These are phyloP conservation scores for Cantharis flavilabris DNA, from an alignment of 2,888 invertebrate genomes.

Conservation along the genomic window DNA sequence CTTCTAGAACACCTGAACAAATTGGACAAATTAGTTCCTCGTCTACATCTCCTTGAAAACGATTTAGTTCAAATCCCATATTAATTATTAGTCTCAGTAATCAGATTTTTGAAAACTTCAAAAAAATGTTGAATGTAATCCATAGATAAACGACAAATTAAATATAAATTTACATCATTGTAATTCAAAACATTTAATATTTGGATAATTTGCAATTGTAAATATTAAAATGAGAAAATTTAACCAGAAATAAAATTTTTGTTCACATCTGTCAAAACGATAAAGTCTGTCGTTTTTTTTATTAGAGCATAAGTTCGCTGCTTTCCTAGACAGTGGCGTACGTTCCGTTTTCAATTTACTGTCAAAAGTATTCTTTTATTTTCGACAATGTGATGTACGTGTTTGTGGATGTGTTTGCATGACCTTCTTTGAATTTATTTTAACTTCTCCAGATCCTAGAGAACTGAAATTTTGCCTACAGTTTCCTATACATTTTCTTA, in stretches of 20 bases:
- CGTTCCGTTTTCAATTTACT: too few species aligned
- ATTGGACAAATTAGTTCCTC: constrained; percentile 96
- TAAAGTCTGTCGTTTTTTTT: neutral
- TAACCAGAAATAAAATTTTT: neutral
- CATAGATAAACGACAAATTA: neutral
- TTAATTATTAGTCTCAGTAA: neutral
- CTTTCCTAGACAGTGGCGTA: neutral
- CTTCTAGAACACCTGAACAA: constrained; percentile 93
- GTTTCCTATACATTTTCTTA: too few species aligned
- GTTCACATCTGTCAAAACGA: neutral
- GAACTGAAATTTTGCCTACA: too few species aligned
- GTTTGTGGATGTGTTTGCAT: too few species aligned
- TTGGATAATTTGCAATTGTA: neutral
- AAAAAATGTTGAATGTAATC: neutral
- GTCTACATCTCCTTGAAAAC: constrained; percentile 95
- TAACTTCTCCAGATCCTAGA: too few species aligned
- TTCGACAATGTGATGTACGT: too few species aligned
- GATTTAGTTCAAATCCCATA: constrained; percentile 94
- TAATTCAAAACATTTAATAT: neutral
- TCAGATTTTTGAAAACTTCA: neutral
- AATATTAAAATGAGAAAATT: neutral
- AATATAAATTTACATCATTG: neutral
- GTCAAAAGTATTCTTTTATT: too few species aligned
- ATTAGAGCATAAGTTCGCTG: neutral
- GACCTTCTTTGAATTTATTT: too few species aligned